Conservation (phyloP, 2,888 invertebrate genomes). For the Aelia acuminata region DNA sequence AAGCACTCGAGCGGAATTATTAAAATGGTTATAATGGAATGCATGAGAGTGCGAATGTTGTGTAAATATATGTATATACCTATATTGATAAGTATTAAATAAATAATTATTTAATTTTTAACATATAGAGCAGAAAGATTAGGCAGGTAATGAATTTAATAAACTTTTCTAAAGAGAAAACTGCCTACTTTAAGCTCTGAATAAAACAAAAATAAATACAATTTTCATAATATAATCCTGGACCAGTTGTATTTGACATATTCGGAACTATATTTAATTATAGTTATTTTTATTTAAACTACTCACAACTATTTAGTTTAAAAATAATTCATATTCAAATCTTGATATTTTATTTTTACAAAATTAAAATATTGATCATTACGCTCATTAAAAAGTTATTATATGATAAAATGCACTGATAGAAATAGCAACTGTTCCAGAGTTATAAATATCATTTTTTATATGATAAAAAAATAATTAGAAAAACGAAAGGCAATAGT, state of each 20-base stretch:
- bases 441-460: constrained; percentile 4
- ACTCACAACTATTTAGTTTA: too few relatives aligned
- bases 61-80: constrained; percentile 59
- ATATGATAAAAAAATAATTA: constrained; percentile 25
- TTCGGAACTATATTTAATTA: neutral
- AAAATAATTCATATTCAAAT: neutral
- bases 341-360: neutral
- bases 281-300: neutral
- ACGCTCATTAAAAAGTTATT: neutral
- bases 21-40: constrained; percentile 51
- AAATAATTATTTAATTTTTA: constrained; percentile 34
- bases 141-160: constrained; percentile 37
- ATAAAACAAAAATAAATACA: neutral
- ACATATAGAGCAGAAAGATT: neutral
- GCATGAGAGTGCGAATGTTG: constrained; percentile 52
- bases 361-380: neutral
- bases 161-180: constrained; percentile 21
- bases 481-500: constrained; percentile 56
- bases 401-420: neutral
- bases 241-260: neutral
- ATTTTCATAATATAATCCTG: neutral
- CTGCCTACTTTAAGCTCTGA: constrained; percentile 48
- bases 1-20: constrained; percentile 62
- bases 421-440: neutral
- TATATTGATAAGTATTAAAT: constrained; percentile 33